Percentiles rank a stretch among this genome's conserved stretches.
phyloP scores from a whole-genome alignment of 2,888 invertebrate species.

The Strigamia transsilvanica region DNA sequence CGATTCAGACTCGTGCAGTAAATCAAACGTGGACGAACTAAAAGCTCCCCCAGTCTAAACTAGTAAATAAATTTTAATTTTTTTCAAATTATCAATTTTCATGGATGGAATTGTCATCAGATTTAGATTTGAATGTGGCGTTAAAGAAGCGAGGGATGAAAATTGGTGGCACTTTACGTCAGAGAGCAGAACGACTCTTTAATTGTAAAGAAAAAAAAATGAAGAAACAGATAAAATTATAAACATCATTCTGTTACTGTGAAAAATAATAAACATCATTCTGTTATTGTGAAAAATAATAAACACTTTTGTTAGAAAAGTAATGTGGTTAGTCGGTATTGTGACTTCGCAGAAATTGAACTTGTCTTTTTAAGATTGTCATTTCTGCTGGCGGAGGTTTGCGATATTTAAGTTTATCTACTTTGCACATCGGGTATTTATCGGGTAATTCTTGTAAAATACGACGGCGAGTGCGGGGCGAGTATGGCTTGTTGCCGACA shows the following conservation, averaged over 20 bases:
- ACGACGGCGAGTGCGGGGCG: neutral
- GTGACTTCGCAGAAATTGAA: neutral
- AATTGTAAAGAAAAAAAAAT: slow-evolving; percentile 59
- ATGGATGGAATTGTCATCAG: neutral
- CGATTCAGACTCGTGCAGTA: neutral
- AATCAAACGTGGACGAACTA: neutral
- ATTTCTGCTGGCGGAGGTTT: neutral
- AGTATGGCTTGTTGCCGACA: neutral
- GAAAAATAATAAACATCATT: neutral
- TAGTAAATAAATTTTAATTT: slow-evolving; percentile 5
- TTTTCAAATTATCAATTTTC: neutral
- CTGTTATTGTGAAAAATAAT: neutral
- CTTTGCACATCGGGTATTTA: neutral
- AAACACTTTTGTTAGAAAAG: neutral
- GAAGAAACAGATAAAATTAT: slow-evolving; percentile 61
- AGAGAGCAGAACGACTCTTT: slow-evolving; percentile 66
- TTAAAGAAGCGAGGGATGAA: slow-evolving; percentile 65
- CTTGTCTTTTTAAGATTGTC: neutral
- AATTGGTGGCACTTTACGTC: slow-evolving; percentile 66
- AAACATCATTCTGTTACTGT: too few species aligned
- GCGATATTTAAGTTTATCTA: neutral
- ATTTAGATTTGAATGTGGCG: slow-evolving; percentile 60
- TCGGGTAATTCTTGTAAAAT: neutral
- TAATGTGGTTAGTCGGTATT: neutral
- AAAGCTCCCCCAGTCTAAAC: neutral